Conservation (phyloP, 2,113 vertebrate species). For the Progne subis region DNA sequence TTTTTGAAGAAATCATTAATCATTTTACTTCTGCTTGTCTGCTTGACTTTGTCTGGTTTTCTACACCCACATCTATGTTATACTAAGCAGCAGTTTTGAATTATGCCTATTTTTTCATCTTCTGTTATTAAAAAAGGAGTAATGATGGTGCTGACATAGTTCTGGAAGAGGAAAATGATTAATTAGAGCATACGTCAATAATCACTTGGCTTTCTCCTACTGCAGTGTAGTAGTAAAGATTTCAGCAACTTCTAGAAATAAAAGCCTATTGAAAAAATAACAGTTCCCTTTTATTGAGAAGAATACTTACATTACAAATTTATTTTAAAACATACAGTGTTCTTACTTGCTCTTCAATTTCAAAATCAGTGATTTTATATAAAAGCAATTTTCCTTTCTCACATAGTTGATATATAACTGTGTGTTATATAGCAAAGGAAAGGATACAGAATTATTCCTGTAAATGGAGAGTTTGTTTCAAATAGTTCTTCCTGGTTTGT, state of each 20-base stretch:
- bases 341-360: not conserved
- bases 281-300: not conserved
- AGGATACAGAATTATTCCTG: not conserved
- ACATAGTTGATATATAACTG: not conserved
- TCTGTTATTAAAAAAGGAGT: not conserved
- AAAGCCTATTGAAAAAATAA: not conserved
- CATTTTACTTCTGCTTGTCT: not conserved
- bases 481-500: not conserved
- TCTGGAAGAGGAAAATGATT: not conserved
- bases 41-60: not conserved
- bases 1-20: conserved; percentile 11
- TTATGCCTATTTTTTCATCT: not conserved
- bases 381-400: not conserved
- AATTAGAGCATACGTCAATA: not conserved
- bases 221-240: not conserved
- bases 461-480: not conserved
- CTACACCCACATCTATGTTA: not conserved
- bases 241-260: not conserved
- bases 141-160: not conserved
- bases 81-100: not conserved
- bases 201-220: not conserved
- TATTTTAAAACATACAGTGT: not conserved
- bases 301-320: not conserved
- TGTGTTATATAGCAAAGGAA: not conserved
- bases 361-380: not conserved